Percentiles rank a stretch among this genome's conserved stretches.
Conservation (phyloP, 2,113 vertebrate species). For the Brevimyrus niger region DNA sequence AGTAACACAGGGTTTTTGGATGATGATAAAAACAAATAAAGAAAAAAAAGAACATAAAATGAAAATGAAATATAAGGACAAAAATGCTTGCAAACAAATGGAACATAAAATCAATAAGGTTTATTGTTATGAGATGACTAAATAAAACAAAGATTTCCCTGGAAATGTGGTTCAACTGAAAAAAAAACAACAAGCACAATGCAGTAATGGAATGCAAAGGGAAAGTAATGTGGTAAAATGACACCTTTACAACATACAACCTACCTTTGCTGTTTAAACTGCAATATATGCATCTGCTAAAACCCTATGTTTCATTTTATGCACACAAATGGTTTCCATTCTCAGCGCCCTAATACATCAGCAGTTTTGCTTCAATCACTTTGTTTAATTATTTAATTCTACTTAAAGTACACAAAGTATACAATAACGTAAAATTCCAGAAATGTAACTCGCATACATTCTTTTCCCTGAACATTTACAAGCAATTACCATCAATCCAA, state of each 20-base stretch:
- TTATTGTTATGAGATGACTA: conserved; percentile 28
- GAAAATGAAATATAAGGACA: conserved; percentile 57
- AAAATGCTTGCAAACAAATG: conserved; percentile 56
- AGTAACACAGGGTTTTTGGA: conserved; percentile 18
- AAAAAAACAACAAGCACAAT: conserved; percentile 47
- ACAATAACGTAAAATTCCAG: conserved; percentile 25
- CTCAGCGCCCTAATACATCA: neutral
- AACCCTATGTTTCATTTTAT: neutral
- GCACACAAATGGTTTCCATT: neutral
- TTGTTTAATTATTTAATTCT: neutral
- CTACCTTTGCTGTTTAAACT: conserved; percentile 67
- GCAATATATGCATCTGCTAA: neutral
- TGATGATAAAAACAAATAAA: conserved; percentile 67
- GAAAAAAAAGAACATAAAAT: conserved; percentile 75
- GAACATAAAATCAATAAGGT: conserved; percentile 33
- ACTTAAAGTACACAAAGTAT: neutral
- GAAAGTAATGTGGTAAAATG: conserved; percentile 58
- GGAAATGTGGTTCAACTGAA: conserved; percentile 56
- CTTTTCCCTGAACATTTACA: conserved; percentile 42
- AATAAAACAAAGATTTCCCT: conserved; percentile 59
- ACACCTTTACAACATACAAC: conserved; percentile 72
- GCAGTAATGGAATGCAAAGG: conserved; percentile 61
- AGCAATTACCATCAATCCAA: conserved; percentile 78
- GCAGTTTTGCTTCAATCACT: neutral
- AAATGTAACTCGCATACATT: neutral